Evolutionary conservation across 2,888 invertebrate genomes (phyloP), one percentile per base, ranked within the genome.

Genomic region (Scaeva pyrastri): DNA sequence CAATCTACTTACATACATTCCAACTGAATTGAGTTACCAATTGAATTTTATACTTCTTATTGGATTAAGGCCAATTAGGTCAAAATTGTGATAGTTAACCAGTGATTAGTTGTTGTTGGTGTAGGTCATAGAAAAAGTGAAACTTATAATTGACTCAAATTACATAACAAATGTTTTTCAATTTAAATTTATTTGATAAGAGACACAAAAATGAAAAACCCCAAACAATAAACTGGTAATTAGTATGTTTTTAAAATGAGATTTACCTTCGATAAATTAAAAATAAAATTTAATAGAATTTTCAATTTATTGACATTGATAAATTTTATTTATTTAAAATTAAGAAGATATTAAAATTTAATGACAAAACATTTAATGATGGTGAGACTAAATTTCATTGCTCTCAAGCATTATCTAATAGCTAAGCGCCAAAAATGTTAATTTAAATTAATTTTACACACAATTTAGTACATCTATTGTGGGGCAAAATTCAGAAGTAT

Each of bases 31-130:
- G 36, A 58, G 52, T 82, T 81, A 52, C 55, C 48, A 70, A 81
- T 70, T 75, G 75, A 64, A 58, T 56, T 41, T n/a, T n/a, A n/a
- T 31, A 52, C 26, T 72, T 72, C 48, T 52, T 77, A 77, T 66
- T 77, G 82, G 72, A 82, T 82, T 76, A 60, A 41, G 23, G 66
- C 77, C 76, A 82, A 82, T 77, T 77, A 66, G 72, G 82, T 76
- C 76, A 77, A 77, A 82, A 66, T 56, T 82, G 64, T 71, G 56
- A 64, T 58, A 64, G 76, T 36, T 72, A 66, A 50, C n/a, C 52
- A 60, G 43, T 16, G 74, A 62, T 81, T 70, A 55, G 21, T 52
- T 56, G 72, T 52, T 23, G 7, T 41, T 56, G 45, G 48, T 70
- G 56, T 64, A 41, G 75, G 70, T 71, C 81, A 81, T n/a, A n/a